Conservation (phyloP, 1,140 invertebrate genomes). For the Drosophila auraria region DNA sequence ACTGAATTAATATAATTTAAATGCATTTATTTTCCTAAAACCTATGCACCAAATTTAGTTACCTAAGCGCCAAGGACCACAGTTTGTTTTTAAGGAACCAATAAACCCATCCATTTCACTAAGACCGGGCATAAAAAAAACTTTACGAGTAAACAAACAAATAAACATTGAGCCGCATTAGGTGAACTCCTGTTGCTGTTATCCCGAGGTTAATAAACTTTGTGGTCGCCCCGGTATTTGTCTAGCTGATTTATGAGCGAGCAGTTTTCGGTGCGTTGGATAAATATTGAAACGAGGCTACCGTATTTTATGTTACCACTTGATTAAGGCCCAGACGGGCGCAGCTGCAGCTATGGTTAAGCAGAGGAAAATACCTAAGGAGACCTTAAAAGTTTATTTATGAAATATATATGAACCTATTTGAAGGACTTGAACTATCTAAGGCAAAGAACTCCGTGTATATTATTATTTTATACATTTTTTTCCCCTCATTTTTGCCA, state of each 20-base stretch:
- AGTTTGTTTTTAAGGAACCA: neutral
- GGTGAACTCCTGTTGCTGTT: slow-evolving; percentile 40
- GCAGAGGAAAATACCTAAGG: neutral
- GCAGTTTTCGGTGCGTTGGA: slow-evolving; percentile 36
- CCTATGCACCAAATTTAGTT: neutral
- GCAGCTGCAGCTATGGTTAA: slow-evolving; percentile 4
- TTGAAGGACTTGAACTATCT: neutral
- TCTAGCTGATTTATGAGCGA: slow-evolving; percentile 78
- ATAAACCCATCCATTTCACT: slow-evolving; percentile 9
- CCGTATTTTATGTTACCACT: slow-evolving; percentile 62
- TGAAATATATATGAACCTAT: neutral
- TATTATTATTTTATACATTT: neutral
- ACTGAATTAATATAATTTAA: neutral
- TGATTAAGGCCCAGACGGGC: slow-evolving; percentile 60
- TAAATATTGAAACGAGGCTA: slow-evolving; percentile 70
- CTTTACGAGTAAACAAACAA: slow-evolving; percentile 65
- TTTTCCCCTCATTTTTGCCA: slow-evolving; percentile 11
- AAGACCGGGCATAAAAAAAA: slow-evolving; percentile 43
- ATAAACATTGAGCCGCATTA: slow-evolving; percentile 52
- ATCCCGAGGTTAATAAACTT: slow-evolving; percentile 70
- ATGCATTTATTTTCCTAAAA: neutral
- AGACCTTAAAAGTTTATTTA: neutral
- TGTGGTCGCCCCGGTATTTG: slow-evolving; percentile 55
- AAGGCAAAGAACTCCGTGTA: neutral
- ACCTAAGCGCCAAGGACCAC: neutral